phyloP scores from a whole-genome alignment of 2,113 vertebrate species.

The Morone saxatilis region DNA sequence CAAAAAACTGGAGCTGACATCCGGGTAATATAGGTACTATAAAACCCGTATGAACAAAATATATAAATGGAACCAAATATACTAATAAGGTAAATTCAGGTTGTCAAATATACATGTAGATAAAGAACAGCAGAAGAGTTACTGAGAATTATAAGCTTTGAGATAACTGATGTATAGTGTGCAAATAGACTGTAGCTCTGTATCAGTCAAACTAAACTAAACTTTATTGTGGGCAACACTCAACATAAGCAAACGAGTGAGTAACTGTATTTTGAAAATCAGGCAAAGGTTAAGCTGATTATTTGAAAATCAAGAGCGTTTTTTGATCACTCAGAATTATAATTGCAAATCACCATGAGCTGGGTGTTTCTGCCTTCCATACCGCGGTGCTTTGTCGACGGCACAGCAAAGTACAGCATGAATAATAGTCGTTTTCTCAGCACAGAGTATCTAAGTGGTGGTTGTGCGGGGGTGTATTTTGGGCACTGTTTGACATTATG shows the following conservation, averaged over 20 bases:
- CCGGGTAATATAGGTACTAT: too few relatives aligned
- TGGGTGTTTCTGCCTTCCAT: conserved; percentile 19
- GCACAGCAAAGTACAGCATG: conserved; percentile 43
- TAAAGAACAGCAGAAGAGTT: background rate
- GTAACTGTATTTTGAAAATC: conserved; percentile 17
- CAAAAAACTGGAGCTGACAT: too few relatives aligned
- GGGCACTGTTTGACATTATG: conserved; percentile 71
- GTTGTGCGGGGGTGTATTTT: conserved; percentile 71
- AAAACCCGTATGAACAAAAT: too few relatives aligned
- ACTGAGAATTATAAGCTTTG: background rate
- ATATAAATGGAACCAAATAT: too few relatives aligned
- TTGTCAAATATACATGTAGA: background rate
- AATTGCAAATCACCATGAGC: conserved; percentile 37
- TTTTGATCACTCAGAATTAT: conserved; percentile 34
- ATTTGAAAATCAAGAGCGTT: conserved; percentile 35
- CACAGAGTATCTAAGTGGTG: conserved; percentile 64
- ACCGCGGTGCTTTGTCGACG: conserved; percentile 26
- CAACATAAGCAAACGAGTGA: background rate
- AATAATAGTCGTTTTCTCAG: conserved; percentile 69
- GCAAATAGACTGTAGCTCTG: background rate
- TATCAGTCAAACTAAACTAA: conserved; percentile 25
- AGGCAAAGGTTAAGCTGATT: conserved; percentile 25
- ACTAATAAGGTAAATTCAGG: too few relatives aligned
- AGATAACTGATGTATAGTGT: background rate
- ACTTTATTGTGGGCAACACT: conserved; percentile 6